Evolutionary conservation across 2,888 invertebrate species (phyloP), one percentile per base, ranked within the genome.

Genomic region (Drosophila sordidula): DNA sequence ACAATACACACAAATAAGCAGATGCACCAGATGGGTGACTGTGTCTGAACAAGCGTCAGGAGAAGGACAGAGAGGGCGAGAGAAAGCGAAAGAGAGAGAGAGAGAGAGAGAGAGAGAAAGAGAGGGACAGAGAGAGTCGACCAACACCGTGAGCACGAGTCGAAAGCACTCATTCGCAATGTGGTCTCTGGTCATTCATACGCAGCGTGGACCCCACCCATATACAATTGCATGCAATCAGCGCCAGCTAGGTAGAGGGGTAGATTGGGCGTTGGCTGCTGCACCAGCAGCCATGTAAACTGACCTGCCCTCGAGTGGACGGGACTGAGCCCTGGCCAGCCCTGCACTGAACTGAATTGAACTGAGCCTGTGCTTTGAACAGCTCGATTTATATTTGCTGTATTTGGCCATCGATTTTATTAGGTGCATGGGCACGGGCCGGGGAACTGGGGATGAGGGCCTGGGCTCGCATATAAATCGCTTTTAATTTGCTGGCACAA

Each of bases 1-100:
- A 87, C 81, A 83, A 83, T 87, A 86, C 83, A 83, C 77, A 86
- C 84, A 83, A 83, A 83, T 87, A 83, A 83, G 83, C 87, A 74
- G 70, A 83, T 78, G 78, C 70, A 80, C 50, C 64, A 32, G 39
- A 26, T 52, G 52, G 78, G 52, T 32, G 44, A 52, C 65, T 41
- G 45, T 41, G 58, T 52, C 75, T 59, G 44, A 51, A 61, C 73
- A 62, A 45, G 11, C 25, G 26, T 41, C 47, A 56, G 38, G 26
- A 32, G 9, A 26, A 42, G 26, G 12, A 6, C 11, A 34, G 11
- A 34, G 34, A 2, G 32, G 9, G 11, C 26, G n/a, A 12, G 45
- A 29, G 41, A 14, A 9, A 14, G 32, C 8, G 38, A 18, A 32
- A 8, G 34, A 39, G 26, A 22, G 54, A 22, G 14, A 49, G 44